phyloP scores from a whole-genome alignment of 2,888 invertebrate genomes.

The Notocelia uddmanniana region DNA sequence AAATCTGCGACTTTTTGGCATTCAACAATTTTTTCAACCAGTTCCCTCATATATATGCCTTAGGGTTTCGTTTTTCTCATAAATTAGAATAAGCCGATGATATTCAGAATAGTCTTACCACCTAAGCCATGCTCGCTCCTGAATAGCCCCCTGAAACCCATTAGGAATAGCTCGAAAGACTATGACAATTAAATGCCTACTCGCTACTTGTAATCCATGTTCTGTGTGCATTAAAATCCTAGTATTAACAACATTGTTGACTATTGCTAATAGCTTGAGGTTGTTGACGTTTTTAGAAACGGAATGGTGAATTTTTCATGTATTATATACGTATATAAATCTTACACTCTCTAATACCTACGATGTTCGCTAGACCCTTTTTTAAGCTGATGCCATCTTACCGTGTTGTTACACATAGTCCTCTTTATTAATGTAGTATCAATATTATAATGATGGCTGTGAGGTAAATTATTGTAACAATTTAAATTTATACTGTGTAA shows the following conservation, averaged over 20 bases:
- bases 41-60: too few species aligned
- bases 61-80: background rate
- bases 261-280: slow-evolving; percentile 86
- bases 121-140: slow-evolving; percentile 32
- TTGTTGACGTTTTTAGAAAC: slow-evolving; percentile 85
- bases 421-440: slow-evolving; percentile 84
- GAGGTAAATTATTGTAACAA: slow-evolving; percentile 84
- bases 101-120: slow-evolving; percentile 39
- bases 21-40: too few species aligned
- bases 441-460: slow-evolving; percentile 86
- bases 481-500: slow-evolving; percentile 85
- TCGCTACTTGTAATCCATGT: slow-evolving; percentile 73
- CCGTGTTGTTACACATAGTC: slow-evolving; percentile 81
- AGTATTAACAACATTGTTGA: slow-evolving; percentile 85
- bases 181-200: slow-evolving; percentile 63
- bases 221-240: slow-evolving; percentile 82
- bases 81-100: slow-evolving; percentile 30
- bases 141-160: slow-evolving; percentile 27
- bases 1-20: too few species aligned
- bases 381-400: slow-evolving; percentile 82
- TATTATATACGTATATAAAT: slow-evolving; percentile 72
- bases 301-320: slow-evolving; percentile 83
- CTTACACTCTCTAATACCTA: slow-evolving; percentile 67
- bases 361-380: slow-evolving; percentile 83
- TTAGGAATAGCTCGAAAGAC: slow-evolving; percentile 54